These are phyloP conservation scores for Triplophysa tibetana DNA, from an alignment of 2,113 vertebrate species.

Conservation along the genomic window DNA sequence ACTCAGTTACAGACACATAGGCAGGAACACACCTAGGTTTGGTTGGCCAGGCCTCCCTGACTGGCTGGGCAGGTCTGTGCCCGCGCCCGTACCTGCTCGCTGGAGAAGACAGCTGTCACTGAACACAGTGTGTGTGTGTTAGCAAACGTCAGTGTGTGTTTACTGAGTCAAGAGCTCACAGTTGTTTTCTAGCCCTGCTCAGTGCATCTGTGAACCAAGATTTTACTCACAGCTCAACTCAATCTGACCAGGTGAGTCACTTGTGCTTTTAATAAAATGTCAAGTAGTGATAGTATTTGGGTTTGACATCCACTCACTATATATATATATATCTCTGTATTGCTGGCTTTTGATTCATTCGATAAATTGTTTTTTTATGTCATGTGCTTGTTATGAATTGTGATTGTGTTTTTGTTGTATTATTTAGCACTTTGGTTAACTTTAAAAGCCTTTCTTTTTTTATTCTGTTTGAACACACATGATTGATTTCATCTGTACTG, in stretches of 20 bases:
- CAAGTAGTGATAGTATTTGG: not conserved
- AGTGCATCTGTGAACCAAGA: not conserved
- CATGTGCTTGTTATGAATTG: too few relatives aligned
- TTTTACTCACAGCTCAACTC: too few relatives aligned
- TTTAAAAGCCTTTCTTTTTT: too few relatives aligned
- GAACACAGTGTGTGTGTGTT: slow-evolving; percentile 8
- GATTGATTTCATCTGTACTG: too few relatives aligned
- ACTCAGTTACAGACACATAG: slow-evolving; percentile 29
- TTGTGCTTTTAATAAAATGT: not conserved
- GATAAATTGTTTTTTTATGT: too few relatives aligned
- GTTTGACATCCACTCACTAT: not conserved
- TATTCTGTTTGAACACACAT: too few relatives aligned
- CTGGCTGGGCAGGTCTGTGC: slow-evolving; percentile 64
- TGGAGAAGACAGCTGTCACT: slow-evolving; percentile 46
- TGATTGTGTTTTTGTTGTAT: too few relatives aligned
- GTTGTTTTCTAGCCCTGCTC: not conserved
- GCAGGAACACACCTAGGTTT: slow-evolving; percentile 61
- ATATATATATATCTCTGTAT: too few relatives aligned
- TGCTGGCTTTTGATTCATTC: too few relatives aligned
- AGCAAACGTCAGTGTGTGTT: slow-evolving; percentile 7
- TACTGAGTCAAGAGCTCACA: not conserved
- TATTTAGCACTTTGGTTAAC: too few relatives aligned
- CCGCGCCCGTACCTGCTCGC: slow-evolving; percentile 46
- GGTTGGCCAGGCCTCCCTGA: slow-evolving; percentile 56
- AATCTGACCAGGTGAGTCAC: not conserved